A percentile compares a stretch with the other conserved stretches of the same genome.
phyloP scores from a whole-genome alignment of 1,140 invertebrate species.

The Eulimnadia texana region DNA sequence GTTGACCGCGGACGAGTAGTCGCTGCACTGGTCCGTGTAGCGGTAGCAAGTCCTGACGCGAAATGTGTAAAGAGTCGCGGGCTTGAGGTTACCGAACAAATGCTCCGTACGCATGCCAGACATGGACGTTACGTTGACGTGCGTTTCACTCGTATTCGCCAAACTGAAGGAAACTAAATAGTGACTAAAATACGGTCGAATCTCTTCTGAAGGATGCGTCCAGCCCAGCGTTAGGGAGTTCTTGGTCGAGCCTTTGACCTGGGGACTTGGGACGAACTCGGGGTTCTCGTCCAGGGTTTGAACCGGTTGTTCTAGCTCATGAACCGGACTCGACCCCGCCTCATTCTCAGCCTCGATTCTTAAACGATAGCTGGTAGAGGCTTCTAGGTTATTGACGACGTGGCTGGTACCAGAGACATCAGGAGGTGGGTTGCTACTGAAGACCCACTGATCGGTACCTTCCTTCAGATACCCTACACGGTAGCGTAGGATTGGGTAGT shows the following conservation, averaged over 20 bases:
- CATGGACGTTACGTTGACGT: slow-evolving; percentile 40
- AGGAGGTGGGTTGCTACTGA: not conserved
- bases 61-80: slow-evolving; percentile 60
- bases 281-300: slow-evolving; percentile 41
- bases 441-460: slow-evolving; percentile 3
- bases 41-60: slow-evolving; percentile 57
- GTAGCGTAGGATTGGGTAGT: slow-evolving; percentile 49
- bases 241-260: slow-evolving; percentile 56
- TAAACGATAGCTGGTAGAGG: slow-evolving; percentile 19
- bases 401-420: slow-evolving; percentile 11
- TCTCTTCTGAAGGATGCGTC: slow-evolving; percentile 47
- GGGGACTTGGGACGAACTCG: slow-evolving; percentile 55
- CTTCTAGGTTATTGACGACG: slow-evolving; percentile 19
- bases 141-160: slow-evolving; percentile 37
- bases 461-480: slow-evolving; percentile 34
- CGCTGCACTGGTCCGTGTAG: slow-evolving; percentile 37
- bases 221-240: slow-evolving; percentile 64
- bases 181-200: slow-evolving; percentile 51
- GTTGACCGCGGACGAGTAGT: not conserved
- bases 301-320: not conserved
- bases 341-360: slow-evolving; percentile 26
- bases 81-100: slow-evolving; percentile 57
- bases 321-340: slow-evolving; percentile 24
- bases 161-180: slow-evolving; percentile 28
- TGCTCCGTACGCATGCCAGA: slow-evolving; percentile 32